These are phyloP conservation scores for Pteria penguin DNA, from an alignment of 2,888 invertebrate genomes.

Conservation along the genomic window DNA sequence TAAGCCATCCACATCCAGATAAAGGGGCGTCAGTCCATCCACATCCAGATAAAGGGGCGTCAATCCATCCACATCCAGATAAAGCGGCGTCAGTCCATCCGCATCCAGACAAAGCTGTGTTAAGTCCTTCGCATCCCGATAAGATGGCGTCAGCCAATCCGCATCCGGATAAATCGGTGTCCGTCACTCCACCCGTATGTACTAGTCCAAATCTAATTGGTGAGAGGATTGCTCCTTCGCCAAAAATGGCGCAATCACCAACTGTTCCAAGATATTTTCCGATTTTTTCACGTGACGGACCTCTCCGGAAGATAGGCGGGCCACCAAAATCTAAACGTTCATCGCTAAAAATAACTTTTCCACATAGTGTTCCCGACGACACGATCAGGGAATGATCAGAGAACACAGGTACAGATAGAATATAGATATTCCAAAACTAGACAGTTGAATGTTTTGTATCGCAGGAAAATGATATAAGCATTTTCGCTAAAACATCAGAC, in stretches of 20 bases:
- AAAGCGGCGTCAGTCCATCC: background rate
- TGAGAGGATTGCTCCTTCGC: conserved; percentile 16
- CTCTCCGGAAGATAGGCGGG: conserved; percentile 37
- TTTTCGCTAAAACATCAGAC: too few species aligned
- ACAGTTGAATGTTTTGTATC: too few species aligned
- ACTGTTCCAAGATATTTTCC: conserved; percentile 37
- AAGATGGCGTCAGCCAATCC: too few species aligned
- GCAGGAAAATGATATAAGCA: too few species aligned
- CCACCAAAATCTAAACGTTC: conserved; percentile 23
- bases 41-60: background rate
- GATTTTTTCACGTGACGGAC: conserved; percentile 38
- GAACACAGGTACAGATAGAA: too few species aligned
- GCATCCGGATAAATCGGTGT: background rate
- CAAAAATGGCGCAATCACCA: background rate
- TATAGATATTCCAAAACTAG: too few species aligned
- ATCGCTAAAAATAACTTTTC: conserved; percentile 16
- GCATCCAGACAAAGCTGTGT: background rate
- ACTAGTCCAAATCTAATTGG: background rate
- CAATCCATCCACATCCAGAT: background rate
- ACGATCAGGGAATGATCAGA: too few species aligned
- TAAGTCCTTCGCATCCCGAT: background rate
- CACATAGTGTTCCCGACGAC: conserved; percentile 4
- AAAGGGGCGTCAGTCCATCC: too few species aligned
- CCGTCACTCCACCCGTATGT: background rate
- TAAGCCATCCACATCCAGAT: background rate